Conservation (phyloP, 2,113 vertebrate genomes). For the rat (Rattus norvegicus) region DNA sequence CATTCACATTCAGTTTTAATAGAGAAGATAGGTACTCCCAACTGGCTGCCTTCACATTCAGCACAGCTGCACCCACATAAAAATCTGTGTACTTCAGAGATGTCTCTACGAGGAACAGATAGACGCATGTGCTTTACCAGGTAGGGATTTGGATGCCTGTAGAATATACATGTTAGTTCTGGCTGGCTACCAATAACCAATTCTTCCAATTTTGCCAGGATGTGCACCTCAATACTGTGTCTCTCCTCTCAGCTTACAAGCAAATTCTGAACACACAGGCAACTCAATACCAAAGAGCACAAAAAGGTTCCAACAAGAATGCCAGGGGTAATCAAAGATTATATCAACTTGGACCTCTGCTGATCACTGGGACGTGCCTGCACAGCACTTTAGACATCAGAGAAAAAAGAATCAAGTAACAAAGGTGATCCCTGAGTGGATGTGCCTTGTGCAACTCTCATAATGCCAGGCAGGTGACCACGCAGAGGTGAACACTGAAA, state of each 20-base stretch:
- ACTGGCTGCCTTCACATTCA: background rate
- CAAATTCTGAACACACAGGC: background rate
- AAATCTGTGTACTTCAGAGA: background rate
- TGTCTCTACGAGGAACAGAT: background rate
- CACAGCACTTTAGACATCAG: background rate
- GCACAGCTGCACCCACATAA: background rate
- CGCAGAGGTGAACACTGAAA: background rate
- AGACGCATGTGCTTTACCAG: accelerated
- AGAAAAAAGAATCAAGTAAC: constrained; percentile 25
- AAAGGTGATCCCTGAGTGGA: background rate
- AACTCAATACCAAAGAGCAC: background rate
- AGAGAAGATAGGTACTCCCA: constrained; percentile 19
- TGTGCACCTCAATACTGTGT: accelerated
- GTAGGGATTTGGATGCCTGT: accelerated
- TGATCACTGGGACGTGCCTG: background rate
- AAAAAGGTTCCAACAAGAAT: background rate
- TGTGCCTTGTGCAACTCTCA: background rate
- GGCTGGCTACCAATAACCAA: background rate
- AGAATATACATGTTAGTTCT: background rate
- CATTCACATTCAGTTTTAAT: background rate
- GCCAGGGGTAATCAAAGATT: background rate
- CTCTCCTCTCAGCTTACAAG: background rate
- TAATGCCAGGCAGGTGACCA: background rate
- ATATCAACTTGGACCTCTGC: background rate
- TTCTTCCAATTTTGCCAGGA: background rate